Base-by-base conservation (phyloP, 2,797 vertebrate genomes). In the Todus mexicanus region DNA sequence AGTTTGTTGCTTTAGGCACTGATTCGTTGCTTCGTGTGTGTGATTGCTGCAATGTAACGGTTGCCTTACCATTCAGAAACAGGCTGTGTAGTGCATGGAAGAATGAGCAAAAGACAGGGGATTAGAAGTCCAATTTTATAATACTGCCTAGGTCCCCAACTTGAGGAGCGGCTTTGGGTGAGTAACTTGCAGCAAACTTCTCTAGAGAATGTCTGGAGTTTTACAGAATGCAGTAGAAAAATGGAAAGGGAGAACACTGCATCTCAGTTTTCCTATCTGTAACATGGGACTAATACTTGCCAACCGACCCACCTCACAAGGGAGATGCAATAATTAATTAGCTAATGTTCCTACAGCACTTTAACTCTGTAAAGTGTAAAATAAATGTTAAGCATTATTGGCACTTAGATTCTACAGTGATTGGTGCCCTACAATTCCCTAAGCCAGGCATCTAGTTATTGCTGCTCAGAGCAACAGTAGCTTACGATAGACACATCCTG, bases 311-410 rank as follows among this genome's bases (percentile, higher is more conserved):
- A 73, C 69, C 68, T 90, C 96, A 88, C 94, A 59, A 86, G 96
- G 95, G 96, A 96, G 77, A 93, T 93, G 95, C 95, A 92, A 96
- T 96, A 94, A 96, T 96, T 96, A 96, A 96, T 96, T 96, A 96
- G 92, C 94, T 94, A 96, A 95, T 95, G 96, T 94, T 96, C 85
- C 60, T 94, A 93, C 91, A 96, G 95, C 94, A 96, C 95, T 96
- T 96, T 90, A 95, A 96, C 92, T 95, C 92, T 93, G 94, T 74
- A 96, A 96, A 95, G 93, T 95, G 95, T 96, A 95, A 96, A 96
- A 96, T 96, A 95, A 96, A 96, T 96, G 96, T 95, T 96, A 95
- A 94, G 93, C 90, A 87, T 96, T 96, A 96, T 95, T 96, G 96
- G 96, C 91, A 96, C 96, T 96, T 96, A 96, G 94, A 95, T 96